Evolutionary conservation across 2,797 vertebrate genomes (phyloP).

Genomic region (Clarias laeviceps): DNA sequence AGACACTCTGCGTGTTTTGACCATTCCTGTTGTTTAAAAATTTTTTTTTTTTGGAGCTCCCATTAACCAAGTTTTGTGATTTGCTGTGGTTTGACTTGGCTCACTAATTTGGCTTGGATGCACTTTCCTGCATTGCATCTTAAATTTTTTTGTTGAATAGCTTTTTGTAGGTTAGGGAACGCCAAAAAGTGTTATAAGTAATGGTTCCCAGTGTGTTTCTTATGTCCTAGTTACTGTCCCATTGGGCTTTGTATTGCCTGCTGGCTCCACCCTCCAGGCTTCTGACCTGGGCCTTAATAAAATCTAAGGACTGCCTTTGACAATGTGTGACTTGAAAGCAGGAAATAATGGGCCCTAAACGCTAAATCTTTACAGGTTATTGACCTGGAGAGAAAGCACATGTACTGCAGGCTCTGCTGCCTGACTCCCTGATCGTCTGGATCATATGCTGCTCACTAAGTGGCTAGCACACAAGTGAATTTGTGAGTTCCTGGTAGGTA

Average conservation of each 20-base stretch:
- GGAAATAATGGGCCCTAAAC: conserved; percentile 81
- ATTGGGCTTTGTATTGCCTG: conserved; percentile 59
- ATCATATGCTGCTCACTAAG: conserved; percentile 16
- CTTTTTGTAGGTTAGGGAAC: conserved; percentile 17
- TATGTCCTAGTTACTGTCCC: conserved; percentile 62
- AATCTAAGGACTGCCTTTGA: conserved; percentile 73
- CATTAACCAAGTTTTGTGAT: conserved; percentile 29
- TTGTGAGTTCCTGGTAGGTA: conserved; percentile 42
- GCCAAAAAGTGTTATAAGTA: conserved; percentile 33
- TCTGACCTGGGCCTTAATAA: conserved; percentile 69
- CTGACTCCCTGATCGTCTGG: conserved; percentile 9
- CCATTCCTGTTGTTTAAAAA: conserved; percentile 65
- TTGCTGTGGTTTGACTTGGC: conserved; percentile 56
- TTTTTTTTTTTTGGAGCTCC: conserved; percentile 59
- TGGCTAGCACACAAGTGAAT: conserved; percentile 25
- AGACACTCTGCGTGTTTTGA: conserved; percentile 60
- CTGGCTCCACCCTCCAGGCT: conserved; percentile 45
- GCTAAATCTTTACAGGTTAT: conserved; percentile 79
- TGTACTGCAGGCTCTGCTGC: conserved; percentile 45
- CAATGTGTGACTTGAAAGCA: conserved; percentile 80
- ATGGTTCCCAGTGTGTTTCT: conserved; percentile 42
- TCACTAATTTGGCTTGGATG: conserved; percentile 32
- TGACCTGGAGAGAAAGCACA: conserved; percentile 64
- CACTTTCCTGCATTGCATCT: not conserved
- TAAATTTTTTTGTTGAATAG: not conserved